A percentile compares a stretch with the other conserved stretches of the same genome.
These are phyloP conservation scores for Seriola aureovittata DNA, from an alignment of 2,113 vertebrate genomes.

Conservation along the genomic window DNA sequence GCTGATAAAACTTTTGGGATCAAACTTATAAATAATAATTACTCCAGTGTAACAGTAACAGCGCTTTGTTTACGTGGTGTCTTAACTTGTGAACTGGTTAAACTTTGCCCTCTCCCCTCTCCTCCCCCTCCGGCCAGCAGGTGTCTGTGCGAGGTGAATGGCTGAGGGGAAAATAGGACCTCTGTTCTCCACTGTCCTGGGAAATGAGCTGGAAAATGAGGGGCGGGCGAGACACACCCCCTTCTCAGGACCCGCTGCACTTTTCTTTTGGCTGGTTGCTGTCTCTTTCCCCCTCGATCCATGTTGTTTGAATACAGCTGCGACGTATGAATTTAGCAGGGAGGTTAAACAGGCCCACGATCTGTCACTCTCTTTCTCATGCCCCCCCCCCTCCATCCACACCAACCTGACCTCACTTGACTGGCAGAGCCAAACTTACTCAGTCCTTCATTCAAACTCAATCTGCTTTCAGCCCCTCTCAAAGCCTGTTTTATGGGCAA, in stretches of 20 bases:
- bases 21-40: neutral
- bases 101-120: constrained; percentile 51
- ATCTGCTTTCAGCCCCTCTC: constrained; percentile 76
- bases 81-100: constrained; percentile 68
- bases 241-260: constrained; percentile 68
- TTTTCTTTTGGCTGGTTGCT: constrained; percentile 55
- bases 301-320: constrained; percentile 85
- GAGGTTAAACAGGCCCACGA: constrained; percentile 81
- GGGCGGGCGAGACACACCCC: constrained; percentile 77
- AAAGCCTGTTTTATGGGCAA: constrained; percentile 58
- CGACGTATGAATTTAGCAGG: constrained; percentile 83
- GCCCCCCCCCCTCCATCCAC: constrained; percentile 4
- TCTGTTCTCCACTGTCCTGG: constrained; percentile 80
- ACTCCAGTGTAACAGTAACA: neutral
- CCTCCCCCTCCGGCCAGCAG: constrained; percentile 73
- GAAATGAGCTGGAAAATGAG: constrained; percentile 88
- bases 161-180: constrained; percentile 69
- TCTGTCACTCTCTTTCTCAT: constrained; percentile 65
- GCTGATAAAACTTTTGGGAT: neutral
- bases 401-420: constrained; percentile 71
- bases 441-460: constrained; percentile 74
- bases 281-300: constrained; percentile 27
- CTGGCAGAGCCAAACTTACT: constrained; percentile 55
- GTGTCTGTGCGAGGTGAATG: constrained; percentile 80
- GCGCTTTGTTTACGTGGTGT: constrained; percentile 24